Evolutionary conservation across 2,113 vertebrate genomes (phyloP), one percentile per base, ranked within the genome.

Genomic region (Hassar affinis): DNA sequence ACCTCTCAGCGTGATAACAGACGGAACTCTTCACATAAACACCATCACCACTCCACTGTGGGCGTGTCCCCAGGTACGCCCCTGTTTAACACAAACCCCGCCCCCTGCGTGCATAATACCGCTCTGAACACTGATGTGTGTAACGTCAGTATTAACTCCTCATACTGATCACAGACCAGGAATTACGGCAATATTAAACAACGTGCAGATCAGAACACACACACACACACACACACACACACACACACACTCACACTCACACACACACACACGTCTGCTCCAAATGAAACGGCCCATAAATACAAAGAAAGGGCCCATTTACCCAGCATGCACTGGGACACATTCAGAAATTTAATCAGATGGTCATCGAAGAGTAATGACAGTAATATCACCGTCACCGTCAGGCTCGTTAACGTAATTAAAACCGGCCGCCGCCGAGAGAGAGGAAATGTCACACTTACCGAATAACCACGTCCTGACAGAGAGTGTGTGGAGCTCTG

Each of bases 371-470:
- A 91, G 93, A 93, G 93, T 93, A 92, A 94, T 92, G 93, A 87
- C 88, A 88, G 89, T 92, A 91, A 94, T 93, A 92, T 93, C 92
- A 94, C 88, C 89, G 92, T 92, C 92, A 91, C 91, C 93, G 92
- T 94, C 92, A 92, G 92, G 92, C 93, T 92, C 91, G 92, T 93
- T 94, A 94, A 93, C 91, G 93, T 94, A 94, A 95, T 95, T 95
- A 94, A 95, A 6, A 93, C 92, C 91, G 92, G 93, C 90, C 90
- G 90, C 91, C 90, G 90, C 84, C 7, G 12, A 93, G 93, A 92
- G 90, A 91, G 91, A n/a, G n/a, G 92, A 94, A 94, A 93, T 92
- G 90, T 93, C 93, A 94, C 92, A 95, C 94, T 95, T 93, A 95
- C 94, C 92, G 93, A 94, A 90, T 94, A 94, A 89, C 93, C 93